Conservation (phyloP, 64 coral and sea anemone species). For the Stichodactyla mertensii region DNA sequence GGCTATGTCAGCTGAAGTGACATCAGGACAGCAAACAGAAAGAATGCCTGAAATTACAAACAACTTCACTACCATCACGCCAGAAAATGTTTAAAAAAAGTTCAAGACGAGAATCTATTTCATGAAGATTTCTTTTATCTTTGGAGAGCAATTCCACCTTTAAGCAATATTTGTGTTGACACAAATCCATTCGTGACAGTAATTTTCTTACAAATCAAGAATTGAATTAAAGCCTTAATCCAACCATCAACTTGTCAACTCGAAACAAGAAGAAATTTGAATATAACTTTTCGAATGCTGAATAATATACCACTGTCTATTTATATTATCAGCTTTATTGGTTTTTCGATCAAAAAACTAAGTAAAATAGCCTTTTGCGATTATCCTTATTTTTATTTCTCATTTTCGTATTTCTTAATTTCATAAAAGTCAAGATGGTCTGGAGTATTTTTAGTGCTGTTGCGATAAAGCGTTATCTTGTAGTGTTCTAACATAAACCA, state of each 20-base stretch:
- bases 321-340: conserved; percentile 18
- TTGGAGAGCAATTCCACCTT: neutral
- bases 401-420: neutral
- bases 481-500: conserved; percentile 5
- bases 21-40: conserved; percentile 10
- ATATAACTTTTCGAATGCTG: conserved; percentile 11
- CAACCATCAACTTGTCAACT: conserved; percentile 15
- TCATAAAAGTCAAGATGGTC: neutral
- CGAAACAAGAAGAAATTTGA: conserved; percentile 17
- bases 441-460: neutral
- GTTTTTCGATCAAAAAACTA: conserved; percentile 1
- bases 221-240: conserved; percentile 1
- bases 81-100: neutral
- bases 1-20: conserved; percentile 6
- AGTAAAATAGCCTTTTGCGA: conserved; percentile 15
- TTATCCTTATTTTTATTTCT: neutral
- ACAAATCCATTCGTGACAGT: conserved; percentile 1
- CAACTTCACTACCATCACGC: neutral
- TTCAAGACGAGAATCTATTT: neutral
- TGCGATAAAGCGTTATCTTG: conserved; percentile 1
- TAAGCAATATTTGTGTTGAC: neutral
- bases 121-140: conserved; percentile 3
- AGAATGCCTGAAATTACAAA: conserved; percentile 5
- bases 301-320: neutral
- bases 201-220: conserved; percentile 18